Conservation (phyloP, 2,888 invertebrate genomes). For the Empis livida region DNA sequence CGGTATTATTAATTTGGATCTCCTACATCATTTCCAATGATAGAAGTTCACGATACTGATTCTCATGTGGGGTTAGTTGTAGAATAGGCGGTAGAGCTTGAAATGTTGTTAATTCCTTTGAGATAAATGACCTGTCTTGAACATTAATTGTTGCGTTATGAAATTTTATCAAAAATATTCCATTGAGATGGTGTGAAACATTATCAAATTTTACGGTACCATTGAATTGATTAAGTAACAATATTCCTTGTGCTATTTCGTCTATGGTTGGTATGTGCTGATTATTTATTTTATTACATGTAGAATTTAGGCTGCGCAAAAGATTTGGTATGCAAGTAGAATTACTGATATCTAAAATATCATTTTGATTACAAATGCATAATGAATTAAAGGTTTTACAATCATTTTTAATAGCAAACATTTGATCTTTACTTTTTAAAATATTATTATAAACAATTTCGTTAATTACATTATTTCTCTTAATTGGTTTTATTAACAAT, state of each 20-base stretch:
- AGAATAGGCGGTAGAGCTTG: conserved; percentile 4
- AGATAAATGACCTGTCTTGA: conserved; percentile 1
- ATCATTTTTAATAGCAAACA: conserved; percentile 1
- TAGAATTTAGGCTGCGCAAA: conserved; percentile 2
- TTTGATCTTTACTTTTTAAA: conserved; percentile 1
- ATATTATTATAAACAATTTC: conserved; percentile 1
- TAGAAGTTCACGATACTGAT: conserved; percentile 1
- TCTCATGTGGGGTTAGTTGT: conserved; percentile 1
- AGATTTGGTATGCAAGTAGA: conserved; percentile 2
- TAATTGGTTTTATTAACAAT: conserved; percentile 1
- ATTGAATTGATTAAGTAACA: conserved; percentile 7
- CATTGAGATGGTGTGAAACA: conserved; percentile 1
- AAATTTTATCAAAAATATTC: conserved; percentile 4
- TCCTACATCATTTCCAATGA: conserved; percentile 6
- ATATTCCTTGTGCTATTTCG: conserved; percentile 2
- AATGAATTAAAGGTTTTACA: conserved; percentile 4
- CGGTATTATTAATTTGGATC: conserved; percentile 4
- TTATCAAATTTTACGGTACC: conserved; percentile 1
- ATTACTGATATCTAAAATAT: conserved; percentile 7
- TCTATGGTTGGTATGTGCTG: conserved; percentile 4
- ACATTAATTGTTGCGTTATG: conserved; percentile 5
- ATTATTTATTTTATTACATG: conserved; percentile 3
- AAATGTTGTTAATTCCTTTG: conserved; percentile 1
- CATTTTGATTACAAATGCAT: conserved; percentile 8
- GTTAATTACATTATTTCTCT: not conserved